Evolutionary conservation across 2,113 vertebrate species (phyloP).

Genomic region (Benthochromis sp.): DNA sequence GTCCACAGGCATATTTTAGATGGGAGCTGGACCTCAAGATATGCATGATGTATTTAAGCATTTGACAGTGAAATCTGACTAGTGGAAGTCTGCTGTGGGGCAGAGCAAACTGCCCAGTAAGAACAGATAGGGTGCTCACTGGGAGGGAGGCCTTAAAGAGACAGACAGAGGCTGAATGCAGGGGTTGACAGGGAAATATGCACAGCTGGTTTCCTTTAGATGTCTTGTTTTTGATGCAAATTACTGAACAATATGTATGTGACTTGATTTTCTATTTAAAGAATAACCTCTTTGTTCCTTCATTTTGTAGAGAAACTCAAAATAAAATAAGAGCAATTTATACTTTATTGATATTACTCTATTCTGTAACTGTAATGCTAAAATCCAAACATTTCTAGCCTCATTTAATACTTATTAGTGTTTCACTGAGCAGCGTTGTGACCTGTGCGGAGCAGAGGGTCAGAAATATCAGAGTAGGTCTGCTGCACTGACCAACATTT

Average conservation of each 20-base stretch:
- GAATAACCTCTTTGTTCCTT: neutral
- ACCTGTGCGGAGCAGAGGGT: neutral
- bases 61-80: neutral
- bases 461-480: neutral
- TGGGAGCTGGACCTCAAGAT: neutral
- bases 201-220: neutral
- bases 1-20: neutral
- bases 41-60: neutral
- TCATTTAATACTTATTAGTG: neutral
- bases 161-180: neutral
- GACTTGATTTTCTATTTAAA: neutral
- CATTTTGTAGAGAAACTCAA: neutral
- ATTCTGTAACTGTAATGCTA: neutral
- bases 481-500: neutral
- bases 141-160: neutral
- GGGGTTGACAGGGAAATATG: neutral
- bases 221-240: neutral
- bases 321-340: neutral
- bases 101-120: neutral
- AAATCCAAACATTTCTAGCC: neutral
- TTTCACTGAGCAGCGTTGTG: neutral
- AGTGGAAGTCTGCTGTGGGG: neutral
- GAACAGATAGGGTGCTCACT: neutral
- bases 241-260: neutral
- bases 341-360: neutral